A percentile compares a stretch with the other conserved stretches of the same genome.
Evolutionary conservation across 2,797 vertebrate species (phyloP).

Genomic region (Scolopax bukidnonensis): DNA sequence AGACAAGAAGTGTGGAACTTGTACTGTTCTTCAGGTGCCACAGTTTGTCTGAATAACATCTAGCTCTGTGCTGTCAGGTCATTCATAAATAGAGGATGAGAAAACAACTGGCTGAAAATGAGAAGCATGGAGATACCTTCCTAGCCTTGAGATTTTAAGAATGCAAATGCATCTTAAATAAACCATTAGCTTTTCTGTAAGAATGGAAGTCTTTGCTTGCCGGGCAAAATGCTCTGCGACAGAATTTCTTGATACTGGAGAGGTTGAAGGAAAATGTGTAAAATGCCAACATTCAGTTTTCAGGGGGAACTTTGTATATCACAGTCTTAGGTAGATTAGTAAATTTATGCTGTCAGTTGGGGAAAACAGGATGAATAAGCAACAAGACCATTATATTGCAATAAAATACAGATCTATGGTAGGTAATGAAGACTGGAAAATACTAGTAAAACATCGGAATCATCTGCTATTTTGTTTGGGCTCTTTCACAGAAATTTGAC

Average conservation of each 20-base stretch:
- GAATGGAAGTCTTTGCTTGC: not conserved
- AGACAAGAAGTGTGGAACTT: not conserved
- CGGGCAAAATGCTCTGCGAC: not conserved
- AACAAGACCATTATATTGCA: not conserved
- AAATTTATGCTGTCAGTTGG: not conserved
- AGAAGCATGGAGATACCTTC: not conserved
- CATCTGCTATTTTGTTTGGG: not conserved
- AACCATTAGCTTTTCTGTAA: not conserved
- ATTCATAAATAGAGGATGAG: not conserved
- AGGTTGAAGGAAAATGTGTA: not conserved
- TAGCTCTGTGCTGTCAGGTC: not conserved
- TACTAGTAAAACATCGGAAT: not conserved
- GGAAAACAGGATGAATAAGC: not conserved
- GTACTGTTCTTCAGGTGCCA: not conserved
- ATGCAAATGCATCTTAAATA: not conserved
- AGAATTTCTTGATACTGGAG: not conserved
- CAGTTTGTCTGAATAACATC: not conserved
- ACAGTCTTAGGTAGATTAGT: not conserved
- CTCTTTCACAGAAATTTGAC: not conserved
- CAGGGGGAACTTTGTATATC: not conserved
- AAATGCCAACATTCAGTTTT: not conserved
- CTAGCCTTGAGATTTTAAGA: not conserved
- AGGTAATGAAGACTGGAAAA: not conserved
- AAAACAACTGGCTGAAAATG: not conserved
- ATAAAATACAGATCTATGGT: not conserved